A percentile compares a stretch with the other conserved stretches of the same genome.
phyloP scores from a whole-genome alignment of 2,797 vertebrate species.

The Sebastes steindachneri region DNA sequence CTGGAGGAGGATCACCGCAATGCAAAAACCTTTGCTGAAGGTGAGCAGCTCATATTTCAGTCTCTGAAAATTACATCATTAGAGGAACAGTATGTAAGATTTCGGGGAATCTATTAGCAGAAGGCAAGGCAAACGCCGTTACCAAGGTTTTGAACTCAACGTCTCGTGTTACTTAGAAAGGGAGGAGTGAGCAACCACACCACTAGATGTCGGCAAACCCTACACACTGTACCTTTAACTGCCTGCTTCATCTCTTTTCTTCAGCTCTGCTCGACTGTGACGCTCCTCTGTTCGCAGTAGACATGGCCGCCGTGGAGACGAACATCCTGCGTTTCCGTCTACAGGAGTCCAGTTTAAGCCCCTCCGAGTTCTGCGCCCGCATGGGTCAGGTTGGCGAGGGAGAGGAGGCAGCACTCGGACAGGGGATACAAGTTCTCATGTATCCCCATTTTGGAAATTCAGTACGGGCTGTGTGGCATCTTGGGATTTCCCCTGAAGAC shows the following conservation, averaged over 20 bases:
- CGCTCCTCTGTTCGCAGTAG: conserved; percentile 74
- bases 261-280: conserved; percentile 79
- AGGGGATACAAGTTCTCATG: conserved; percentile 80
- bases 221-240: too few species aligned
- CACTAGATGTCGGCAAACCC: too few species aligned
- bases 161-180: too few species aligned
- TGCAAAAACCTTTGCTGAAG: conserved; percentile 83
- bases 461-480: conserved; percentile 86
- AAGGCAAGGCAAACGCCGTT: too few species aligned
- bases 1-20: conserved; percentile 86
- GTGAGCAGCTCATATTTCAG: conserved; percentile 61
- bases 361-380: conserved; percentile 78
- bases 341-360: conserved; percentile 45
- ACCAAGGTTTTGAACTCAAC: too few species aligned
- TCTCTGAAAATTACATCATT: neutral
- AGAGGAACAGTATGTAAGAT: too few species aligned
- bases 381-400: conserved; percentile 76
- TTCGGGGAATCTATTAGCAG: too few species aligned
- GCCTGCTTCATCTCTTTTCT: neutral
- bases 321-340: conserved; percentile 84
- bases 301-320: conserved; percentile 81
- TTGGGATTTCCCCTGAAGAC: conserved; percentile 78
- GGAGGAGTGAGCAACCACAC: too few species aligned
- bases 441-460: conserved; percentile 75
- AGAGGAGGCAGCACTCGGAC: conserved; percentile 75